Evolutionary conservation across 2,888 invertebrate genomes (phyloP).

Genomic region (Cryptus viduatorius): DNA sequence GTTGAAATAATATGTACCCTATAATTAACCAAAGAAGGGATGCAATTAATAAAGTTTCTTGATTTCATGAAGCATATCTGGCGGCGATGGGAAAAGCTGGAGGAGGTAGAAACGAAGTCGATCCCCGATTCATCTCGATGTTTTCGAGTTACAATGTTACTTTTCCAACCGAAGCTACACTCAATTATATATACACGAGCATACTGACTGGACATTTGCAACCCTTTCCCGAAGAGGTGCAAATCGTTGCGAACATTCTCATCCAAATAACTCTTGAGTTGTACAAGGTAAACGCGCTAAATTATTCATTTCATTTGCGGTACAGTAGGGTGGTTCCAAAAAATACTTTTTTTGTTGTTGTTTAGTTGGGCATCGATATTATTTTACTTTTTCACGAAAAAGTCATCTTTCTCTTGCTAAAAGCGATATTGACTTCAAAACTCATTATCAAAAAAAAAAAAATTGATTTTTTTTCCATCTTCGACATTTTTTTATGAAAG

Average conservation of each 20-base stretch:
- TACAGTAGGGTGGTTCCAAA: too few species aligned
- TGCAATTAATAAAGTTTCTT: not conserved
- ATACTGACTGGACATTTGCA: conserved; percentile 92
- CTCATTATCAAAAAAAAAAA: not conserved
- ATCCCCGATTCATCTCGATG: conserved; percentile 96
- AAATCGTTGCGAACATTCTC: conserved; percentile 88
- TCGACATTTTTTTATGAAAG: not conserved
- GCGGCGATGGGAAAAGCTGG: conserved; percentile 95
- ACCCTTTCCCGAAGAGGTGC: conserved; percentile 89
- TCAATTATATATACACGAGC: conserved; percentile 93
- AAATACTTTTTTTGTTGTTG: too few species aligned
- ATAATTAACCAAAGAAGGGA: not conserved
- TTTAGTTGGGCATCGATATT: too few species aligned
- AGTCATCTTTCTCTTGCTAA: too few species aligned
- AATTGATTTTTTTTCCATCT: too few species aligned
- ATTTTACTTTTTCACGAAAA: too few species aligned
- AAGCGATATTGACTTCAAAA: too few species aligned
- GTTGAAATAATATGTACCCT: not conserved
- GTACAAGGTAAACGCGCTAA: conserved; percentile 88
- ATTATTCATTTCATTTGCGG: conserved; percentile 10
- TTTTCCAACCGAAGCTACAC: conserved; percentile 92
- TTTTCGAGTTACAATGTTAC: conserved; percentile 95
- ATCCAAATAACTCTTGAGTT: conserved; percentile 93
- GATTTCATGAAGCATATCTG: conserved; percentile 87
- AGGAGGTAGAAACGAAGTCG: conserved; percentile 95